Conservation (phyloP, 2,888 invertebrate genomes). For the Ligdia adustata region DNA sequence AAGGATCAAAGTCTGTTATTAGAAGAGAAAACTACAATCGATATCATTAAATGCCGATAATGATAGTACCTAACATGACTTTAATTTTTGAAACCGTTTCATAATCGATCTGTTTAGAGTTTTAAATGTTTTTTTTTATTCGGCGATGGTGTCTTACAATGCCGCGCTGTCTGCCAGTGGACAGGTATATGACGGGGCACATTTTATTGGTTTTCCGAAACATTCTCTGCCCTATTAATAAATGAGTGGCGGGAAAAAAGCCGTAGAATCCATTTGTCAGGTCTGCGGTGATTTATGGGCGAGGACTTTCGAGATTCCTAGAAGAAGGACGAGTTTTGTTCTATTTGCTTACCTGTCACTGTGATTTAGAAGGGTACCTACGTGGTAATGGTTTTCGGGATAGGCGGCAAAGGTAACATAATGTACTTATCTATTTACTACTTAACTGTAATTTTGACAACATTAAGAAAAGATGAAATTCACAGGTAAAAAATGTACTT, state of each 20-base stretch:
- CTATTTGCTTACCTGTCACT: slow-evolving; percentile 83
- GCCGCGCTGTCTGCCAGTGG: slow-evolving; percentile 79
- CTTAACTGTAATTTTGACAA: too few species aligned
- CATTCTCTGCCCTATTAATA: slow-evolving; percentile 82
- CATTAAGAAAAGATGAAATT: too few species aligned
- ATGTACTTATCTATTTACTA: slow-evolving; percentile 13
- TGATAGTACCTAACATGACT: slow-evolving; percentile 39
- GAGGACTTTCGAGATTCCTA: slow-evolving; percentile 78
- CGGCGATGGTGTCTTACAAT: slow-evolving; percentile 63
- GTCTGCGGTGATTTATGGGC: slow-evolving; percentile 78
- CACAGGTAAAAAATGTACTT: too few species aligned
- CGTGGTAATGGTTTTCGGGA: slow-evolving; percentile 47
- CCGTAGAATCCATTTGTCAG: slow-evolving; percentile 83
- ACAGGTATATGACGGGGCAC: slow-evolving; percentile 84
- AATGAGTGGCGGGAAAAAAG: slow-evolving; percentile 80
- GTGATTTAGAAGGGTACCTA: slow-evolving; percentile 72
- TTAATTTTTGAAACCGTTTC: slow-evolving; percentile 44
- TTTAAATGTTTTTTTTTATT: slow-evolving; percentile 22
- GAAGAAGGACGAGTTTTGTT: slow-evolving; percentile 79
- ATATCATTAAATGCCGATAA: slow-evolving; percentile 26
- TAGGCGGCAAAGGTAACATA: slow-evolving; percentile 33
- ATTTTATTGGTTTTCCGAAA: slow-evolving; percentile 84
- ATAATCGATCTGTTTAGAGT: slow-evolving; percentile 49
- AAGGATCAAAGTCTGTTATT: slow-evolving; percentile 23
- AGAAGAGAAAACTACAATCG: slow-evolving; percentile 16